Base-by-base conservation (phyloP, 1,140 invertebrate genomes). In the Sitodiplosis mosellana region DNA sequence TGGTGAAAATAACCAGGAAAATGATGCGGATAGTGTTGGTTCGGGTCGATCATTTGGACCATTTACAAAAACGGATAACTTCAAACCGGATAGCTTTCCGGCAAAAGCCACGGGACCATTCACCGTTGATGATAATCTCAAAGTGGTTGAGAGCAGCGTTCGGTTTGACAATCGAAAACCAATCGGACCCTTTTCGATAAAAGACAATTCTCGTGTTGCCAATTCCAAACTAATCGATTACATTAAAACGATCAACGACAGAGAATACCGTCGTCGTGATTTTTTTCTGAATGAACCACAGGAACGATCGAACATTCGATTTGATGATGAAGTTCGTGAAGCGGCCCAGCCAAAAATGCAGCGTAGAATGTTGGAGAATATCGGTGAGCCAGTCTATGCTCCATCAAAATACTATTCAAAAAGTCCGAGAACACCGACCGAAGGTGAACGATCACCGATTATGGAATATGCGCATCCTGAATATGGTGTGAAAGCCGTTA, bases 381-480 rank as follows among this genome's bases (percentile, higher is more conserved):
- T 75, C 3, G 70, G 71, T n/a, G 66, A 72, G 45, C 62, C 69
- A 1, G 70, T 67, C 5, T 81, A 78, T 51, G 77, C 77, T 0
- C 73, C 73, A 33, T 80, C 78, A 0, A 59, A 69, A 2, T 61
- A 76, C 48, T 82, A 82, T 52, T 67, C 73, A 0, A 63, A 61
- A 34, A 64, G 59, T 34, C 62, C 70, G 0, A 69, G 70, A 55
- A 59, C 68, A 33, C 63, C 61, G 45, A 65, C 69, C 0, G 61
- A 72, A 0, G 69, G 65, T 1, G 73, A 80, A 53, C 78, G 77
- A 37, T 76, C 76, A 0, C 81, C 81, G 1, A 78, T 84, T 3
- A 64, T 83, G 1, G 80, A 83, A 52, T 84, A 84, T 53, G 81
- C 81, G 6, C 81, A 84, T 59, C 81, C 81, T 0, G 81, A 84